Percentiles rank a stretch among this genome's conserved stretches.
Conservation (phyloP, 2,888 invertebrate genomes). For the Caenorhabditis angaria region DNA sequence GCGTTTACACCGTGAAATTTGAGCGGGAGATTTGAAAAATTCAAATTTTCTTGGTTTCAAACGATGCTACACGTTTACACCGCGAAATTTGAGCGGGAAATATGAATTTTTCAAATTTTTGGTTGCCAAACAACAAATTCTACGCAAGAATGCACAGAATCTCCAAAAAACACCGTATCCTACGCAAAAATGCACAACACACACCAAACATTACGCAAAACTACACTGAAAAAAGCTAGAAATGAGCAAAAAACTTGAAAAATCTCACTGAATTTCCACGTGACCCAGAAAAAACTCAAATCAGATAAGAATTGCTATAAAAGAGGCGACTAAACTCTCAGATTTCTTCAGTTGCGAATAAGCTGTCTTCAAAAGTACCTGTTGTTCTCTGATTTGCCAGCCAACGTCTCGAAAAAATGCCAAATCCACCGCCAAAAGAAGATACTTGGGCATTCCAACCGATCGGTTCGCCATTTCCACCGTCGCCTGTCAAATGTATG, state of each 20-base stretch:
- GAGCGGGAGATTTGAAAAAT: too few relatives aligned
- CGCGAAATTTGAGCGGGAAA: too few relatives aligned
- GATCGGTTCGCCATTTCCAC: constrained; percentile 52
- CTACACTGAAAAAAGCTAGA: constrained; percentile 13
- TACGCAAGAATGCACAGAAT: too few relatives aligned
- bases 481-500: constrained; percentile 46
- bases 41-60: too few relatives aligned
- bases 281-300: not conserved
- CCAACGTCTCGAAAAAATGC: constrained; percentile 6
- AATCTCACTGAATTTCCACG: not conserved
- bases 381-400: not conserved
- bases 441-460: constrained; percentile 52
- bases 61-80: too few relatives aligned
- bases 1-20: too few relatives aligned
- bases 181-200: too few relatives aligned
- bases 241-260: not conserved
- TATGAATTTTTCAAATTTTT: too few relatives aligned
- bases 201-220: constrained; percentile 1
- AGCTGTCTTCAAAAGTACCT: constrained; percentile 5
- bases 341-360: not conserved
- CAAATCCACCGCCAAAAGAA: constrained; percentile 24
- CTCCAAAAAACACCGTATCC: too few relatives aligned
- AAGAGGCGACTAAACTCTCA: not conserved
- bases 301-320: not conserved
- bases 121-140: too few relatives aligned